A percentile compares a stretch with the other conserved stretches of the same genome.
These are phyloP conservation scores for Germaria angustata DNA, from an alignment of 2,888 invertebrate genomes.

Conservation along the genomic window DNA sequence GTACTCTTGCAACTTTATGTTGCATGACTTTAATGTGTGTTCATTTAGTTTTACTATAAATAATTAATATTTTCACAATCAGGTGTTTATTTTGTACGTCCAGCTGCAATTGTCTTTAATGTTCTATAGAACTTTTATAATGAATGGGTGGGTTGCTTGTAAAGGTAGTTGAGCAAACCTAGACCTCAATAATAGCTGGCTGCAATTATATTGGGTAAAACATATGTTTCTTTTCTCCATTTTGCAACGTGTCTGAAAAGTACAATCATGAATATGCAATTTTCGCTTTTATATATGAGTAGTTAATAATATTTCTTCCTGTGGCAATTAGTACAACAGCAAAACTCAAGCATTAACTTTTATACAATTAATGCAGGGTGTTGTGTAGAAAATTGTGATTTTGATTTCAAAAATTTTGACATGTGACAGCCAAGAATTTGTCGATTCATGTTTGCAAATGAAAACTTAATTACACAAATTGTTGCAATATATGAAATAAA, in stretches of 20 bases:
- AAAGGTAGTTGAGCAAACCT: constrained; percentile 32
- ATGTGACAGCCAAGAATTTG: neutral
- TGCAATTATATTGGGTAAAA: constrained; percentile 42
- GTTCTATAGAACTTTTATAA: neutral
- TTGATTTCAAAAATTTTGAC: neutral
- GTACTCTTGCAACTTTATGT: constrained; percentile 51
- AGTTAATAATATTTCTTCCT: neutral
- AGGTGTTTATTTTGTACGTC: constrained; percentile 59
- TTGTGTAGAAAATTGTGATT: constrained; percentile 13
- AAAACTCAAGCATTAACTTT: constrained; percentile 40
- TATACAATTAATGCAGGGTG: constrained; percentile 3
- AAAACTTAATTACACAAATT: no score
- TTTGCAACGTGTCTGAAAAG: constrained; percentile 15
- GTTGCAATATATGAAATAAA: no score
- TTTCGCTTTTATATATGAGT: constrained; percentile 14
- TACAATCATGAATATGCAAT: constrained; percentile 46
- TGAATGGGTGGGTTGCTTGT: neutral
- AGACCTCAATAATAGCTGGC: constrained; percentile 29
- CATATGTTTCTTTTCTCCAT: constrained; percentile 45
- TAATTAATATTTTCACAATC: constrained; percentile 63
- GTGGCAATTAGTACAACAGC: constrained; percentile 16
- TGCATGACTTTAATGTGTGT: constrained; percentile 58
- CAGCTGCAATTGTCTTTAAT: constrained; percentile 25
- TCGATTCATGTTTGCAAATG: neutral
- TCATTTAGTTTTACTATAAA: constrained; percentile 53